phyloP scores from a whole-genome alignment of 1,140 invertebrate species.

The Euwallacea similis region DNA sequence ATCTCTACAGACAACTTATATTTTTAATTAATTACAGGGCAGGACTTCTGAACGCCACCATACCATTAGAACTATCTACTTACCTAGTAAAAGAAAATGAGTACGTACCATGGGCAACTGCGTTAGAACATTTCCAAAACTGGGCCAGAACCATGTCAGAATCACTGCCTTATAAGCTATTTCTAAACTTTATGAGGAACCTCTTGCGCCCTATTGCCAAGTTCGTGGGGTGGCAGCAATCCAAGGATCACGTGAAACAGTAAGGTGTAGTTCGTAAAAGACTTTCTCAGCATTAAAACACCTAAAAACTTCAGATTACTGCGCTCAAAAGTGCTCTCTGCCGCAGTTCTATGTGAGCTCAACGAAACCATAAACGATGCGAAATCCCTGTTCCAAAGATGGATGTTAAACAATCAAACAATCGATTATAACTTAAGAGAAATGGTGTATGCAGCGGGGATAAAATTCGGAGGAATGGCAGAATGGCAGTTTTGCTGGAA shows the following conservation, averaged over 20 bases:
- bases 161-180: slow-evolving; percentile 65
- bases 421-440: slow-evolving; percentile 72
- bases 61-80: slow-evolving; percentile 68
- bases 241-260: slow-evolving; percentile 69
- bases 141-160: slow-evolving; percentile 70
- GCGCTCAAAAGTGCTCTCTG: slow-evolving; percentile 48
- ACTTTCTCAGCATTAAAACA: not conserved
- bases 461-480: slow-evolving; percentile 67
- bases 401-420: slow-evolving; percentile 63
- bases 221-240: slow-evolving; percentile 67
- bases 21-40: slow-evolving; percentile 59
- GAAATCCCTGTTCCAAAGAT: slow-evolving; percentile 63
- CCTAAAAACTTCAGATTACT: slow-evolving; percentile 45
- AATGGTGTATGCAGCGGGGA: slow-evolving; percentile 74
- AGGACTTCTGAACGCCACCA: slow-evolving; percentile 67
- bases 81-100: slow-evolving; percentile 74
- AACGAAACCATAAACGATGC: slow-evolving; percentile 66
- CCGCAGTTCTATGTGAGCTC: slow-evolving; percentile 66
- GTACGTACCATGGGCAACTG: slow-evolving; percentile 75
- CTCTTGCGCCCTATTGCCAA: slow-evolving; percentile 64
- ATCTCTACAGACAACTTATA: too few relatives aligned
- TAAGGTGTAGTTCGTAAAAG: slow-evolving; percentile 47
- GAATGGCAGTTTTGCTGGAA: slow-evolving; percentile 80
- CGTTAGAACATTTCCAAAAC: slow-evolving; percentile 67
- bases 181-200: slow-evolving; percentile 64